Conservation (phyloP, 2,113 vertebrate genomes). For the Geococcyx californianus region DNA sequence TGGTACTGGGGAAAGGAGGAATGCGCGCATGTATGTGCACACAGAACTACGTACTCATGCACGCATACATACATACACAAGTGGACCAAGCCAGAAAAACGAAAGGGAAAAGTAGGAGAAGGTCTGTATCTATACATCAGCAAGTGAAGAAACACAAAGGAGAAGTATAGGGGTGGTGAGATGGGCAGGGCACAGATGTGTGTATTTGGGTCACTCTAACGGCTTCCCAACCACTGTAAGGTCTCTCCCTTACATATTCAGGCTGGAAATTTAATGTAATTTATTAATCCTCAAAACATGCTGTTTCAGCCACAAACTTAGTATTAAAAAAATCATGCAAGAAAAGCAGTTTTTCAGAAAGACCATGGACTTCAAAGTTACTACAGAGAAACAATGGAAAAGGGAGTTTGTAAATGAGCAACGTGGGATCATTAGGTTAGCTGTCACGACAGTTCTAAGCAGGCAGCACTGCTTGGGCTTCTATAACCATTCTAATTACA, state of each 20-base stretch:
- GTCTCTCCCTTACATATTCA: background rate
- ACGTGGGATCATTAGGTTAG: background rate
- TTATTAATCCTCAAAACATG: background rate
- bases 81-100: background rate
- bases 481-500: background rate
- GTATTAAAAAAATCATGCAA: background rate
- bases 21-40: background rate
- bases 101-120: background rate
- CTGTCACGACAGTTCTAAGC: background rate
- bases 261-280: background rate
- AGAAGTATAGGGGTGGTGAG: background rate
- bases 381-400: background rate
- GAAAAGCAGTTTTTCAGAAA: background rate
- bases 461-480: background rate
- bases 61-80: accelerated
- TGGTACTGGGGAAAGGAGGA: background rate
- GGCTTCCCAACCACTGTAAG: background rate
- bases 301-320: background rate
- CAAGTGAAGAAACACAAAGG: background rate
- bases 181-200: accelerated
- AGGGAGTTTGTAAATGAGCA: background rate
- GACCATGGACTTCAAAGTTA: background rate
- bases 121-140: background rate
- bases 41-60: background rate
- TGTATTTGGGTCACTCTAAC: background rate